Base-by-base conservation (phyloP, 1,140 invertebrate species). In the Aphis craccivora region DNA sequence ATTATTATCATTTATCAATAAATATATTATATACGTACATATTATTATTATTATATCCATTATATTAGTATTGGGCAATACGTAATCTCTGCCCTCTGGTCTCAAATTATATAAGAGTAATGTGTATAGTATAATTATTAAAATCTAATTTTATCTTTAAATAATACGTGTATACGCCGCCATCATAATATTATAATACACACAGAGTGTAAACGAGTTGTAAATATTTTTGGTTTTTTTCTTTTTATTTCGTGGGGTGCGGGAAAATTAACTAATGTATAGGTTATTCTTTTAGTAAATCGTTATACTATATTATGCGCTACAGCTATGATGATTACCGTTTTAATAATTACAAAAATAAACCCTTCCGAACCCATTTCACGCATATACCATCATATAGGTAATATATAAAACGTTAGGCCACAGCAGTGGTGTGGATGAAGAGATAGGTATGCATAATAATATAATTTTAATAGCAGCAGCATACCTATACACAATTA, bases 31-130 rank as follows among this genome's bases (percentile, higher is more conserved):
- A 45, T 30, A 48, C 0, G 11, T 30, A n/a, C 11, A 30, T n/a
- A n/a, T 81, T 81, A 81, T 87, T n/a, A n/a, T 81, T 81, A 81
- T 87, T 37, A 53, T 35, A 48, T n/a, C 30, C 86, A 88, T 89
- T 53, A 23, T 53, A 53, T 89, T 89, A 35, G 25, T 53, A 53
- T 89, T 89, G 87, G n/a, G n/a, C 48, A 89, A 37, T 53, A 89
- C 87, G n/a, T 37, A 89, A 89, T 55, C 88, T 35, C 40, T 55
- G 88, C n/a, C 48, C 51, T 89, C 88, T 89, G 51, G 88, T 89
- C 35, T 89, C 88, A 55, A 89, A 89, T 55, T 55, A 55, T 86
- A 43, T n/a, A 30, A 30, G 14, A 30, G 37, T 30, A 86, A 86
- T n/a, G 9, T 37, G 0, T 53, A 37, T 11, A 35, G 43, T 48